Evolutionary conservation across 2,113 vertebrate genomes (phyloP).

Genomic region (Holacanthus passer): DNA sequence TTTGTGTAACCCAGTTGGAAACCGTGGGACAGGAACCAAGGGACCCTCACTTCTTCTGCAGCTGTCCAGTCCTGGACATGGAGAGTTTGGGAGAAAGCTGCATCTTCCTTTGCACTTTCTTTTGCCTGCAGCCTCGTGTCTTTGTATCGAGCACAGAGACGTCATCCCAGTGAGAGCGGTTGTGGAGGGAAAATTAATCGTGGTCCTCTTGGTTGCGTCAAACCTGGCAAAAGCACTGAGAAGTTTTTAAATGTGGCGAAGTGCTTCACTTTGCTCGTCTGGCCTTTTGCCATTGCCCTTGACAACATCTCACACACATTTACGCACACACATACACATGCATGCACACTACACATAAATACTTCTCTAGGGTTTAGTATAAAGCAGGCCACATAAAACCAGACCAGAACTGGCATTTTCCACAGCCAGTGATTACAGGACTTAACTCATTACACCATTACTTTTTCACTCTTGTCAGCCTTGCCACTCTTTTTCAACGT

Average conservation of each 20-base stretch:
- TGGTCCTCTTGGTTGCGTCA: constrained; percentile 40
- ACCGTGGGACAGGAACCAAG: constrained; percentile 50
- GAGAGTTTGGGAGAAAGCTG: not conserved
- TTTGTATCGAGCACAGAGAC: constrained; percentile 3
- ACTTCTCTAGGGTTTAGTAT: constrained; percentile 56
- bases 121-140: not conserved
- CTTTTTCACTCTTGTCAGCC: constrained; percentile 25
- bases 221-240: constrained; percentile 31
- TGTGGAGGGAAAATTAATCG: constrained; percentile 18
- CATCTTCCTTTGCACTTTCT: constrained; percentile 6
- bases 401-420: constrained; percentile 56
- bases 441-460: constrained; percentile 49
- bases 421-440: constrained; percentile 68
- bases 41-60: constrained; percentile 48
- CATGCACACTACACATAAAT: constrained; percentile 46
- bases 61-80: constrained; percentile 53
- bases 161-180: not conserved
- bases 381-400: constrained; percentile 65
- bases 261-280: constrained; percentile 40
- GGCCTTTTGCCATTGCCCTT: constrained; percentile 66
- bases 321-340: constrained; percentile 19
- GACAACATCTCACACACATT: constrained; percentile 60
- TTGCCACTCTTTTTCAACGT: constrained; percentile 16
- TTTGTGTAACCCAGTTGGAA: constrained; percentile 70
- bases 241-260: constrained; percentile 61